These are phyloP conservation scores for Petrocephalus sullivani DNA, from an alignment of 2,797 vertebrate species.

Conservation along the genomic window DNA sequence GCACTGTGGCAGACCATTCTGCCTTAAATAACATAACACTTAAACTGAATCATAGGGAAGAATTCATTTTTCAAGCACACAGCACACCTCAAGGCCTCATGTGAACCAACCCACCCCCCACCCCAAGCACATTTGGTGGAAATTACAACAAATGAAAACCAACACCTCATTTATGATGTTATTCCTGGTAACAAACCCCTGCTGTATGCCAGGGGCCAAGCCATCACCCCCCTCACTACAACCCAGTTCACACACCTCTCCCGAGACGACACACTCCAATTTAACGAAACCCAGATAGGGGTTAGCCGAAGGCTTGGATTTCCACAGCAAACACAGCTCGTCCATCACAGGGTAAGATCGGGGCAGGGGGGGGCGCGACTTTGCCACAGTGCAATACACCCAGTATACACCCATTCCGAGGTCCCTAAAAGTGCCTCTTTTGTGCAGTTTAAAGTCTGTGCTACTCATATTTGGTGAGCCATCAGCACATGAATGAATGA, in stretches of 20 bases:
- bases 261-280: constrained; percentile 42
- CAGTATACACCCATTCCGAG: background rate
- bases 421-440: background rate
- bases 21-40: background rate
- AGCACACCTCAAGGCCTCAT: constrained; percentile 58
- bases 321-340: constrained; percentile 45
- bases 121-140: constrained; percentile 56
- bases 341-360: constrained; percentile 48
- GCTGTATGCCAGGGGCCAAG: constrained; percentile 43
- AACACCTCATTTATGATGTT: constrained; percentile 65
- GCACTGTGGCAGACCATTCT: background rate
- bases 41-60: background rate
- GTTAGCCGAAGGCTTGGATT: constrained; percentile 35
- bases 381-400: background rate
- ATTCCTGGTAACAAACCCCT: constrained; percentile 60
- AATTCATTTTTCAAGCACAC: constrained; percentile 46
- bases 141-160: constrained; percentile 64
- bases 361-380: constrained; percentile 17
- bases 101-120: constrained; percentile 23
- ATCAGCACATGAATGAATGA: background rate
- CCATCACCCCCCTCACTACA: constrained; percentile 31
- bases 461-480: background rate
- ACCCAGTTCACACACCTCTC: constrained; percentile 45
- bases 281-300: constrained; percentile 61
- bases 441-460: background rate